Percentiles rank a stretch among this genome's conserved stretches.
Evolutionary conservation across 2,113 vertebrate genomes (phyloP).

Genomic region (Pedetes capensis): DNA sequence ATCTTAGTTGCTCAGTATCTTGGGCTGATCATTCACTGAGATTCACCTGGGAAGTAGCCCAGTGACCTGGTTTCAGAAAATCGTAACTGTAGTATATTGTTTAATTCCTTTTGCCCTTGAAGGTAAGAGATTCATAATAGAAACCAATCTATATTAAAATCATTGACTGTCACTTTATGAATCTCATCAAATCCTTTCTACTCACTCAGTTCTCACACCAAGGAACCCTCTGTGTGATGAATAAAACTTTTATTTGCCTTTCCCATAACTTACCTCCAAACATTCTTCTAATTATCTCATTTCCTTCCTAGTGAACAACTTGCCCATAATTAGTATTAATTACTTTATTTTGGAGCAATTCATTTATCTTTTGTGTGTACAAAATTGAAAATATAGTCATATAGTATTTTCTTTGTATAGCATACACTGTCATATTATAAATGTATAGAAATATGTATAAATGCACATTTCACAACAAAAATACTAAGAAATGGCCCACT

Average conservation of each 20-base stretch:
- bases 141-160: slow-evolving; percentile 33
- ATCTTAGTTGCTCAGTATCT: background rate
- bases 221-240: slow-evolving; percentile 37
- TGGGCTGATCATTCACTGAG: background rate
- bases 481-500: background rate
- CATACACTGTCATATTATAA: background rate
- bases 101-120: background rate
- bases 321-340: slow-evolving; percentile 50
- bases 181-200: background rate
- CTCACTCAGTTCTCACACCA: slow-evolving; percentile 51
- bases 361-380: slow-evolving; percentile 9
- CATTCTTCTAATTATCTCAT: slow-evolving; percentile 67
- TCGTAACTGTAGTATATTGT: background rate
- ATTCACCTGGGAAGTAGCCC: background rate
- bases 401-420: background rate
- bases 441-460: background rate
- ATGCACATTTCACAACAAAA: background rate
- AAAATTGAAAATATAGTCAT: background rate
- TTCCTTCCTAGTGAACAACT: slow-evolving; percentile 38
- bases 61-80: background rate
- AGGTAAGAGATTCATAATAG: background rate
- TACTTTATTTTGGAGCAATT: slow-evolving; percentile 58
- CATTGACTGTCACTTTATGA: background rate
- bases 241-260: slow-evolving; percentile 72
- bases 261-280: slow-evolving; percentile 53